A percentile compares a stretch with the other conserved stretches of the same genome.
phyloP scores from a whole-genome alignment of 2,888 invertebrate genomes.

The Ceriagrion tenellum region DNA sequence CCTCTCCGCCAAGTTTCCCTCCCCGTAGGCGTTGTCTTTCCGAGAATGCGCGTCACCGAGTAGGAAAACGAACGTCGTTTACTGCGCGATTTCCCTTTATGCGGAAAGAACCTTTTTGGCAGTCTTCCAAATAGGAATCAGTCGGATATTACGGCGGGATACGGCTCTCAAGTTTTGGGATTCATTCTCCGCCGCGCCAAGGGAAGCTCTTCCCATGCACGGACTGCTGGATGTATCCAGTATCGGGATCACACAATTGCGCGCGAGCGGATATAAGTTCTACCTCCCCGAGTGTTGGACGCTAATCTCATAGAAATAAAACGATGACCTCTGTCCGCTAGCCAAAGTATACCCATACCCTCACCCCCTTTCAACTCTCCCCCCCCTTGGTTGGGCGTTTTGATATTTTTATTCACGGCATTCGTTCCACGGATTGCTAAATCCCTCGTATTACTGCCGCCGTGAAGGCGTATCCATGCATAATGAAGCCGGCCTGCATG shows the following conservation, averaged over 20 bases:
- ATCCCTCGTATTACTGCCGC: conserved; percentile 7
- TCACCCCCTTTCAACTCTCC: too few species aligned
- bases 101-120: neutral
- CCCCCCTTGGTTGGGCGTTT: neutral
- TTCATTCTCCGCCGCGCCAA: neutral
- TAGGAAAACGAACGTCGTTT: neutral
- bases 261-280: neutral
- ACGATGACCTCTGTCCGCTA: neutral
- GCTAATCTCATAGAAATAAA: conserved; percentile 32
- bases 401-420: neutral
- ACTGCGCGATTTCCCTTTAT: neutral
- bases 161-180: neutral
- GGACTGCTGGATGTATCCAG: neutral
- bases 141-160: neutral
- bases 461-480: neutral
- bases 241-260: neutral
- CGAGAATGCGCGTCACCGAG: neutral
- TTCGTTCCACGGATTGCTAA: conserved; percentile 15
- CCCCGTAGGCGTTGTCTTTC: neutral
- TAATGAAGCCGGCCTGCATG: neutral
- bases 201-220: neutral
- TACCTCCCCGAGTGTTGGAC: neutral
- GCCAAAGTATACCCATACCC: neutral
- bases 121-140: neutral
- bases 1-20: neutral